Evolutionary conservation across 2,797 vertebrate species (phyloP).

Genomic region (Loris lydekkerianus): DNA sequence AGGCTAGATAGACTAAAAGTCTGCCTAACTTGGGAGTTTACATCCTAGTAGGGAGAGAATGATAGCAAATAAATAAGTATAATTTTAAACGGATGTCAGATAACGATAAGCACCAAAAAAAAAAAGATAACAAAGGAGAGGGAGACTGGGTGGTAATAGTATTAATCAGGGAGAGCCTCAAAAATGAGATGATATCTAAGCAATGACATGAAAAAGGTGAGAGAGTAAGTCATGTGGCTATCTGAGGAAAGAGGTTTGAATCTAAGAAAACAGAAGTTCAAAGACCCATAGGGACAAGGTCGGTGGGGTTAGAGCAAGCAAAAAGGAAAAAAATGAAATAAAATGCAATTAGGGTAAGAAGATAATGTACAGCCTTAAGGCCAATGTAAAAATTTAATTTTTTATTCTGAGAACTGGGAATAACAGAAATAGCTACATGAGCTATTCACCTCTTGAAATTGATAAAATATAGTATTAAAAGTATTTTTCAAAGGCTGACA

Average conservation of each 20-base stretch:
- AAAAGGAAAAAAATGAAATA: not conserved
- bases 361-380: not conserved
- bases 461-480: not conserved
- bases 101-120: not conserved
- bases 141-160: not conserved
- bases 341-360: not conserved
- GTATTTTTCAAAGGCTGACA: constrained; percentile 20
- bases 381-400: not conserved
- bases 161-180: not conserved
- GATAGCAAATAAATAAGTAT: not conserved
- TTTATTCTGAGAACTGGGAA: constrained; percentile 11
- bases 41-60: not conserved
- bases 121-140: not conserved
- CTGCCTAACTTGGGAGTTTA: not conserved
- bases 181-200: not conserved
- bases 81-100: not conserved
- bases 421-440: constrained; percentile 25
- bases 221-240: not conserved
- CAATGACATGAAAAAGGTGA: not conserved
- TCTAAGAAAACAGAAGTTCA: not conserved
- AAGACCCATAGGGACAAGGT: not conserved
- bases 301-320: not conserved
- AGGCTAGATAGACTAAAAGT: not conserved
- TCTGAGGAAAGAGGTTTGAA: not conserved
- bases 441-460: not conserved